Evolutionary conservation across 2,797 vertebrate genomes (phyloP), one percentile per base, ranked within the genome.

Genomic region (Rhinella marina): DNA sequence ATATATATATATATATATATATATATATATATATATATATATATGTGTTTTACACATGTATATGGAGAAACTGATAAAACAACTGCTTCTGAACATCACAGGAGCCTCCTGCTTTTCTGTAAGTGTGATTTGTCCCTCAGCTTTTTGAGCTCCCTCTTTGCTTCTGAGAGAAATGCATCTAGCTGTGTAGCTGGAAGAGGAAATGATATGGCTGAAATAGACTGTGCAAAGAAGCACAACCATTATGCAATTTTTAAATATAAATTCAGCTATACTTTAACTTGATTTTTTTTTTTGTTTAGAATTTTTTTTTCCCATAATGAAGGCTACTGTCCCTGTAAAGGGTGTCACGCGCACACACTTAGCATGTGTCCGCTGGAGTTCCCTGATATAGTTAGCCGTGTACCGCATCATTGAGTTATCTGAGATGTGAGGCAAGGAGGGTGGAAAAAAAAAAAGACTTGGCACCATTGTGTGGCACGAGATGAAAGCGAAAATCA

Each of bases 401-500:
- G n/a, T 50, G 32, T 11, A 32, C 78, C 7, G 56, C 78, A 61
- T 61, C 59, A 25, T 32, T 13, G n/a, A 64, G 54, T 13, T 61
- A 32, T 80, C 78, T 10, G 78, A 59, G 77, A 59, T 80, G 27
- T 57, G 78, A 32, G 1, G 27, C 27, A 21, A 13, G 10, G 56
- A 77, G 64, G 14, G n/a, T 14, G 19, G 23, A 19, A 81, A 85
- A 82, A 81, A 82, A 81, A 85, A 76, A 73, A 62, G 32, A 59
- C 52, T 72, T 81, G 83, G 87, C 83, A 82, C 16, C 1, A 72
- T 21, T 48, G 2, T 54, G 54, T 81, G 68, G 83, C 72, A 68
- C 54, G 52, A 86, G 81, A 86, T 86, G 73, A 89, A 79, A 86
- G 88, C 23, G 62, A 61, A 61, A 89, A 64, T 50, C 21, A 23